These are phyloP conservation scores for Arizona elegans DNA, from an alignment of 2,113 vertebrate species.

Conservation along the genomic window DNA sequence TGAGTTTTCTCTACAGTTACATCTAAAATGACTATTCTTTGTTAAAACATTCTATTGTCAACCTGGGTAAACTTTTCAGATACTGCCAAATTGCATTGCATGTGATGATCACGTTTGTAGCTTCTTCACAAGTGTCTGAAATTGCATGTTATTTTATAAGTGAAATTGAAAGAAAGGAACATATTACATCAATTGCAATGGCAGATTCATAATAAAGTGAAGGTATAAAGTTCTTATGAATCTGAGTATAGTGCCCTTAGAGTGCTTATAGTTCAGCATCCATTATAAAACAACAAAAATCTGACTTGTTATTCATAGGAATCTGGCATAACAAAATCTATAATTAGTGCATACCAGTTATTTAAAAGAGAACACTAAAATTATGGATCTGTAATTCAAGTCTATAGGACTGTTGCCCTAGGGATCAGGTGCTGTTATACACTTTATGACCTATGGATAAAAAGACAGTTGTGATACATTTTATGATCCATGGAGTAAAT, in stretches of 20 bases:
- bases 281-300: not conserved
- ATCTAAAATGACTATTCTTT: not conserved
- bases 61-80: not conserved
- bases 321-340: not conserved
- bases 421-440: not conserved
- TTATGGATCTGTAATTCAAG: not conserved
- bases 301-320: not conserved
- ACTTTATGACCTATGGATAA: not conserved
- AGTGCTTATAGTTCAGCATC: not conserved
- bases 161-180: not conserved
- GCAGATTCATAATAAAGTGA: too few relatives aligned
- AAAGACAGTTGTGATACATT: slow-evolving; percentile 5
- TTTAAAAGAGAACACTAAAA: not conserved
- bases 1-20: not conserved
- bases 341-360: not conserved
- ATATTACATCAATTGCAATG: not conserved
- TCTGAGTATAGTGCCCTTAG: not conserved
- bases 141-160: not conserved
- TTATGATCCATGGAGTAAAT: not conserved
- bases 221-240: not conserved
- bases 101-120: not conserved
- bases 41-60: not conserved
- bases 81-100: not conserved
- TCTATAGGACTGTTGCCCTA: not conserved
- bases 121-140: not conserved